Base-by-base conservation (phyloP, 1,140 invertebrate species). In the Euborellia annulipes region DNA sequence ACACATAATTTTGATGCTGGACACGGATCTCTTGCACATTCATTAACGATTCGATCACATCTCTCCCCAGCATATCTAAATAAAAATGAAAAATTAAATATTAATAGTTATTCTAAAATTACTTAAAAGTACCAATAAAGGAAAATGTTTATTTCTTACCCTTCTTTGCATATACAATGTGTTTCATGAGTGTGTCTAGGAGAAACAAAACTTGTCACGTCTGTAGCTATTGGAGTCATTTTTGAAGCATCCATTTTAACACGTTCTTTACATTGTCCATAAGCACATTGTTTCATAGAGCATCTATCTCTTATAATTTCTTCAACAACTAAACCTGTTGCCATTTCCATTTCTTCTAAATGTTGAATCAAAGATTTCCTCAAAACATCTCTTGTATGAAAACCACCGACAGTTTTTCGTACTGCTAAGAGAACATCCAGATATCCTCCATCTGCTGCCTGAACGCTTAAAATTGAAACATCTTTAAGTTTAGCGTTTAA, bases 391-490 rank as follows among this genome's bases (percentile, higher is more conserved):
- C 78, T 70, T 0, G 71, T 60, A 52, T 71, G 72, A 52, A 70
- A 78, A 2, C 60, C 62, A 22, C 59, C 54, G 53, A 60, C 52
- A 52, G 61, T 9, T 54, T 77, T 82, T 21, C 75, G 71, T 0
- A 94, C 85, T 6, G 84, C 80, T 56, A 97, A 85, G 0, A 93
- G 68, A 7, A 95, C 78, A 61, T 95, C 89, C 2, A 94, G 68
- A 14, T 37, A 41, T 32, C 38, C 50, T 20, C 37, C 30, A 2
- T 56, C 63, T 1, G 73, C 74, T 2, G 72, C 62, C 54, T 80
- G 79, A 2, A 81, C 71, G 51, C 81, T 78, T 4, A 88, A 69
- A 4, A 84, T 71, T 1, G 82, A 55, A 6, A 84, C 71, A 53
- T 84, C 78, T 54, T 75, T 75, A 4, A 73, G 68, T 38, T 82